These are phyloP conservation scores for Rhinoraja longicauda DNA, from an alignment of 2,797 vertebrate genomes.

Conservation along the genomic window DNA sequence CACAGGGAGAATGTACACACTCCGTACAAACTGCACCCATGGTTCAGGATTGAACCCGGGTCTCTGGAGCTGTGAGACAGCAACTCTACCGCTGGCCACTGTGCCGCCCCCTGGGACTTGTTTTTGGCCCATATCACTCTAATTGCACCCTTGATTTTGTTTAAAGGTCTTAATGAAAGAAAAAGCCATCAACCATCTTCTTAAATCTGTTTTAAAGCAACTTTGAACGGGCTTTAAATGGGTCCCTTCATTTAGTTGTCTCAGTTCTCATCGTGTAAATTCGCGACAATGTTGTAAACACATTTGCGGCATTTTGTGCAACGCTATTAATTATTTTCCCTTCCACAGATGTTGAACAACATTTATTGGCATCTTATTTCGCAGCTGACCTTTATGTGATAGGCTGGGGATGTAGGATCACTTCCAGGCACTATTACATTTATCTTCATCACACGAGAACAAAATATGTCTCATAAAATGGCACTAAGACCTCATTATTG, in stretches of 20 bases:
- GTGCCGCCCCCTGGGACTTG: too few relatives aligned
- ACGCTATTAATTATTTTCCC: conserved; percentile 6
- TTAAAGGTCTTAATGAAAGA: neutral
- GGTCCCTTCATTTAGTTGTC: neutral
- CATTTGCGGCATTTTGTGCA: neutral
- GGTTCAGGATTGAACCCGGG: too few relatives aligned
- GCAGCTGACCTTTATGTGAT: conserved; percentile 34
- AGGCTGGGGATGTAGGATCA: conserved; percentile 6
- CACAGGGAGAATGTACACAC: too few relatives aligned
- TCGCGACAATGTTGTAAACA: neutral
- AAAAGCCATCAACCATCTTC: neutral
- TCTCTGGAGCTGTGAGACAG: too few relatives aligned
- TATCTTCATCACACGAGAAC: conserved; percentile 16
- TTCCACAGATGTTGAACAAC: conserved; percentile 15
- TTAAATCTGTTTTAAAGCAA: neutral
- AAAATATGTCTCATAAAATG: conserved; percentile 26
- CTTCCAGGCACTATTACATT: neutral
- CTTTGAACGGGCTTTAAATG: neutral
- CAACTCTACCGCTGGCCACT: too few relatives aligned
- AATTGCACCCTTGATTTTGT: neutral
- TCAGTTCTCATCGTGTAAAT: neutral
- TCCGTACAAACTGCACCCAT: too few relatives aligned
- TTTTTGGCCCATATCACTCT: neutral
- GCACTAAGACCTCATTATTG: conserved; percentile 7
- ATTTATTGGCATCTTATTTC: conserved; percentile 11